Conservation (phyloP, 2,113 vertebrate genomes). For the Hydrochoerus hydrochaeris region DNA sequence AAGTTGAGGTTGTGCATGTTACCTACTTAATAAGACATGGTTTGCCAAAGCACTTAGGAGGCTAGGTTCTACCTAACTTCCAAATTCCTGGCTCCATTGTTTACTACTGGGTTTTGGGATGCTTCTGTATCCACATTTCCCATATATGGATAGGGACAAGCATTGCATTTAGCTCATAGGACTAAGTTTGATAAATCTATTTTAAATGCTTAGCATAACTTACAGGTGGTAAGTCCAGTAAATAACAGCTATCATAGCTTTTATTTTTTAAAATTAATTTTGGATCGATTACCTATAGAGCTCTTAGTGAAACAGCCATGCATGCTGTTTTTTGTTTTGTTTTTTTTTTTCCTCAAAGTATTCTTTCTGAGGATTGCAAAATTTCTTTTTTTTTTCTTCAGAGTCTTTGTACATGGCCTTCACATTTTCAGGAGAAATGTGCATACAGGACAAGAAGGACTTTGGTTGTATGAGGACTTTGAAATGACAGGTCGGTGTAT, state of each 20-base stretch:
- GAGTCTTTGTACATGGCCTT: background rate
- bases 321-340: background rate
- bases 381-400: background rate
- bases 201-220: background rate
- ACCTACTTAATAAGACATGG: background rate
- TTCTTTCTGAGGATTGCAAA: background rate
- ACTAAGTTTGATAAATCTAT: background rate
- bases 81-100: background rate
- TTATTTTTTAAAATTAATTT: background rate
- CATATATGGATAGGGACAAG: background rate
- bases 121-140: background rate
- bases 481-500: conserved; percentile 71
- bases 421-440: conserved; percentile 21
- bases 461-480: conserved; percentile 59
- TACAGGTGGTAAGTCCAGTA: background rate
- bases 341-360: background rate
- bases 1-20: background rate
- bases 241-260: background rate
- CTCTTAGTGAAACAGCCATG: background rate
- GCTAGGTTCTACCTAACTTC: background rate
- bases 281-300: background rate
- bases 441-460: conserved; percentile 36
- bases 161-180: background rate
- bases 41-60: background rate
- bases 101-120: background rate